A percentile compares a stretch with the other conserved stretches of the same genome.
Evolutionary conservation across 2,888 invertebrate genomes (phyloP).

Genomic region (Callyntrura guangdongensis): DNA sequence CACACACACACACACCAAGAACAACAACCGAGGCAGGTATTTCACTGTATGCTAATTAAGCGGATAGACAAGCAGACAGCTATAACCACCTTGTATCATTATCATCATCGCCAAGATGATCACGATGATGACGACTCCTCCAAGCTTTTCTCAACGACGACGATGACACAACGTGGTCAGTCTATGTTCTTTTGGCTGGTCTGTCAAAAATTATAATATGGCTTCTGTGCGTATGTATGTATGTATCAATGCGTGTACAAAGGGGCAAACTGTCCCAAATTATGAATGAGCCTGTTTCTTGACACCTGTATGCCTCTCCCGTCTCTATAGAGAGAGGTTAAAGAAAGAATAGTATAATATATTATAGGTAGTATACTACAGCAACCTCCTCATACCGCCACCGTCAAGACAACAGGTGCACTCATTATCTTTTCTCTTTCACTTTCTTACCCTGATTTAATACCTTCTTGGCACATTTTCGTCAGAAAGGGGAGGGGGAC

Average conservation of each 20-base stretch:
- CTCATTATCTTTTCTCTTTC: background rate
- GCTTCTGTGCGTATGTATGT: background rate
- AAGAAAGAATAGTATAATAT: no score
- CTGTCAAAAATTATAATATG: background rate
- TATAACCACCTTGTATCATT: no score
- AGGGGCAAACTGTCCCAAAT: conserved; percentile 27
- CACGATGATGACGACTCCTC: no score
- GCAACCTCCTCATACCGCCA: background rate
- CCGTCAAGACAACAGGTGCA: conserved; percentile 47
- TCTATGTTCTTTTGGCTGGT: no score
- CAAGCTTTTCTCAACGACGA: no score
- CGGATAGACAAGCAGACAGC: background rate
- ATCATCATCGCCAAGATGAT: background rate
- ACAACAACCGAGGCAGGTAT: background rate
- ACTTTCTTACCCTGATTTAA: conserved; percentile 40
- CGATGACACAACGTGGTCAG: no score
- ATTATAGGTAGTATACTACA: no score
- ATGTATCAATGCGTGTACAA: background rate
- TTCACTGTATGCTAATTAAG: conserved; percentile 10
- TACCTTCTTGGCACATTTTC: conserved; percentile 40
- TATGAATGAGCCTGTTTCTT: conserved; percentile 37
- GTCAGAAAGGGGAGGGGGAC: background rate
- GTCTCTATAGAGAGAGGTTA: no score
- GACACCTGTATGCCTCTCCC: conserved; percentile 23
- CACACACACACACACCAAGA: no score